Evolutionary conservation across 2,113 vertebrate species (phyloP).

Genomic region (Paradisaea rubra): DNA sequence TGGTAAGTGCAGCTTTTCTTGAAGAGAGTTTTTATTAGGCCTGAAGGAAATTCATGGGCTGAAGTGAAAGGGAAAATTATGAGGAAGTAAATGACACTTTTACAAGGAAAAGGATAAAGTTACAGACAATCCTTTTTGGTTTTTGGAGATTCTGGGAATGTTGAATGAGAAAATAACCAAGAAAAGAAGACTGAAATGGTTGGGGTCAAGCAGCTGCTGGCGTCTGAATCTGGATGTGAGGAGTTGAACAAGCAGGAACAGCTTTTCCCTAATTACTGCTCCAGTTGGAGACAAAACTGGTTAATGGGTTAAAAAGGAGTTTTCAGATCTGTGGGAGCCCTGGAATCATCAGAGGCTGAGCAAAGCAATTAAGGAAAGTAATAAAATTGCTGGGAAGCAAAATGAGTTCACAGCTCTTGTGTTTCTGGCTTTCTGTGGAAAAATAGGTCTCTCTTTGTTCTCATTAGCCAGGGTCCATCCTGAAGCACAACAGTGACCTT

Average conservation of each 20-base stretch:
- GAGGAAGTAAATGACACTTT: neutral
- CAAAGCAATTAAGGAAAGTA: slow-evolving; percentile 52
- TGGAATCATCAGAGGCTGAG: slow-evolving; percentile 6
- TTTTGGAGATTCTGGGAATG: neutral
- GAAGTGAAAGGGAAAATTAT: neutral
- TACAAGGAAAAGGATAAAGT: neutral
- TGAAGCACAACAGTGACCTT: neutral
- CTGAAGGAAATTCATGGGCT: neutral
- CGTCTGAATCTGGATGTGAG: neutral
- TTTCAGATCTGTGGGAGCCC: neutral
- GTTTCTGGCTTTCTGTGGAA: neutral
- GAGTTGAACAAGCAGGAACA: neutral
- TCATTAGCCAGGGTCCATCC: neutral
- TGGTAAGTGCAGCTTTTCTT: neutral
- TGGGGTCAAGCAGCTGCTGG: neutral
- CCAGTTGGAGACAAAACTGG: neutral
- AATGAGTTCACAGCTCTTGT: slow-evolving; percentile 44
- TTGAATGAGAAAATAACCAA: neutral
- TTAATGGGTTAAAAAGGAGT: neutral
- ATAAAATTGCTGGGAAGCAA: slow-evolving; percentile 27
- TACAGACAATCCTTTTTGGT: neutral
- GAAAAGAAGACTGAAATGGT: neutral
- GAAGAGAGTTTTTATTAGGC: neutral
- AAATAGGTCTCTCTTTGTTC: slow-evolving; percentile 41
- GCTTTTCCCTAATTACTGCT: neutral